Base-by-base conservation (phyloP, 2,113 vertebrate genomes). In the Serilophus lunatus region DNA sequence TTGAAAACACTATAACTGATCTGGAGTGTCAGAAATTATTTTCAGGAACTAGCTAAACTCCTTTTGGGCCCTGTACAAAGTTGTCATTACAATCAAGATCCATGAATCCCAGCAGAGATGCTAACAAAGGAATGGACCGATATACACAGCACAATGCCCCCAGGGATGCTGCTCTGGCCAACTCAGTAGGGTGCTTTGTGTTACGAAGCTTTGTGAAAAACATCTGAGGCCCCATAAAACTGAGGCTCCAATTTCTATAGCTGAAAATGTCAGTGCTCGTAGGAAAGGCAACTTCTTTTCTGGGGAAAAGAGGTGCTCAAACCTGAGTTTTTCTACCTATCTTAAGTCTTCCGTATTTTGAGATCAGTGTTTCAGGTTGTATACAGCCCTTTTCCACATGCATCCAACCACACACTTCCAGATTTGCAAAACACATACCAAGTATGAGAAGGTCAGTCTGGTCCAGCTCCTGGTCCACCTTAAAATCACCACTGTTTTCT, bases 401-500 rank as follows among this genome's bases (percentile, higher is more conserved):
- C 15, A 82, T 61, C 10, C 19, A 71, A 75, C 71, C 29, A 49
- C 6, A 87, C 31, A 57, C 7, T 28, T 20, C 7, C 70, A 76
- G n/a, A 18, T 87, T 54, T 59, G 51, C 51, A 63, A 77, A 88
- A 79, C 1, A 6, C 19, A 47, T 16, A 25, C 10, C 7, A 61
- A 70, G 7, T 42, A 60, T 13, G 16, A 85, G 18, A 72, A 33
- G 0, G 1, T 35, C 33, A 29, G 18, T 57, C 40, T 88, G 47
- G 33, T 72, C 47, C 35, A 78, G 33, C 18, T 33, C n/a, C 25
- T 77, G 31, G 20, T 35, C n/a, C 29, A 75, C 56, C 49, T 87
- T 36, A 79, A 92, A 95, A 85, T 75, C 31, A 78, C n/a, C 25
- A 33, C 22, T 76, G 71, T 90, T 91, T 91, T 82, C 60, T 86